A percentile compares a stretch with the other conserved stretches of the same genome.
Evolutionary conservation across 2,797 vertebrate genomes (phyloP).

Genomic region (Hemibagrus guttatus): DNA sequence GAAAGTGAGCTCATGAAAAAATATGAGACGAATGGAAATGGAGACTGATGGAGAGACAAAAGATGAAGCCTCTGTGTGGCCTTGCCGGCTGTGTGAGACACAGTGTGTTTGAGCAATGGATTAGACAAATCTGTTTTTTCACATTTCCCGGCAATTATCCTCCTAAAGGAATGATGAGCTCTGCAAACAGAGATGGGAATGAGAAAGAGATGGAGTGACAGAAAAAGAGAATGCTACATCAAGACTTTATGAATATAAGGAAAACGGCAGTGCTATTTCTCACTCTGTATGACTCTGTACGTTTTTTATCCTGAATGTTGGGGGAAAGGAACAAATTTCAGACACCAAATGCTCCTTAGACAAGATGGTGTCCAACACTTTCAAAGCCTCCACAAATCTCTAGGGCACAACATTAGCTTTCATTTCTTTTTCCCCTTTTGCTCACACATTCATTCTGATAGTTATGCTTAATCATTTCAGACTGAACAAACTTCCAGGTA

Average conservation of each 20-base stretch:
- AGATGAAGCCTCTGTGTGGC: slow-evolving; percentile 61
- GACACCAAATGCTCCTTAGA: not conserved
- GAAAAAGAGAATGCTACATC: slow-evolving; percentile 8
- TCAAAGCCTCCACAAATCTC: not conserved
- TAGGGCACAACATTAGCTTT: slow-evolving; percentile 32
- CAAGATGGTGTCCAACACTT: not conserved
- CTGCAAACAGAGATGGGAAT: slow-evolving; percentile 50
- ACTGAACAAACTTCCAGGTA: slow-evolving; percentile 30
- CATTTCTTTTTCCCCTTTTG: slow-evolving; percentile 15
- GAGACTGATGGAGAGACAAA: slow-evolving; percentile 44
- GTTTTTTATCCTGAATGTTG: not conserved
- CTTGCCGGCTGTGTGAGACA: slow-evolving; percentile 59
- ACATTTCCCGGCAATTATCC: slow-evolving; percentile 55
- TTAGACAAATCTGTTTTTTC: slow-evolving; percentile 50
- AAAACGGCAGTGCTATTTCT: slow-evolving; percentile 29
- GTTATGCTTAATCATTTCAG: slow-evolving; percentile 42
- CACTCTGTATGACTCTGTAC: not conserved
- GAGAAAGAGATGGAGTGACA: slow-evolving; percentile 33
- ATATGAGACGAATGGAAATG: slow-evolving; percentile 34
- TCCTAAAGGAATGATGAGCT: slow-evolving; percentile 51
- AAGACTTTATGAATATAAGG: slow-evolving; percentile 23
- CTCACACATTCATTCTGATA: slow-evolving; percentile 30
- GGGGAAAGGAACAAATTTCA: not conserved
- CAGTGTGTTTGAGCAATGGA: slow-evolving; percentile 49
- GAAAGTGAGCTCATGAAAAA: slow-evolving; percentile 25